Evolutionary conservation across 2,888 invertebrate species (phyloP).

Genomic region (Ashinkailepas kermadecensis): DNA sequence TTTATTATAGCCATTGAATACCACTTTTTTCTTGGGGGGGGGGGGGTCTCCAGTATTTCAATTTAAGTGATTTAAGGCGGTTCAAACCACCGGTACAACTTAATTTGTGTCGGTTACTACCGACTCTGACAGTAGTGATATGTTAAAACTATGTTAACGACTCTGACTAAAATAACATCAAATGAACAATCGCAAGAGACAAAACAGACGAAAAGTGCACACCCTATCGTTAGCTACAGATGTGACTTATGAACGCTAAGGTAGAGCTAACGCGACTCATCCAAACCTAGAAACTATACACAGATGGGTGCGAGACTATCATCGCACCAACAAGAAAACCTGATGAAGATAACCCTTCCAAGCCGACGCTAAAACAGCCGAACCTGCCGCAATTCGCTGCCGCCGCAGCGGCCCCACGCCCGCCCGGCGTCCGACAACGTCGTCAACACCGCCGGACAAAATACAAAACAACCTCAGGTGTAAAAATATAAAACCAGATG

Average conservation of each 20-base stretch:
- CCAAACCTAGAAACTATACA: too few species aligned
- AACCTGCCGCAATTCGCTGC: background rate
- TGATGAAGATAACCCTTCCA: background rate
- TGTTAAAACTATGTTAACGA: slow-evolving; percentile 1
- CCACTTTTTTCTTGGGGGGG: too few species aligned
- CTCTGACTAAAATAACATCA: background rate
- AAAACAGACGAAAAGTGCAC: background rate
- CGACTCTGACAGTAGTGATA: background rate
- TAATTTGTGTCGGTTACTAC: too few species aligned
- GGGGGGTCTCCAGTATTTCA: too few species aligned
- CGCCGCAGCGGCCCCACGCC: background rate
- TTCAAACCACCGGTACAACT: too few species aligned
- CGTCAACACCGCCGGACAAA: background rate
- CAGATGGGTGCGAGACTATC: background rate
- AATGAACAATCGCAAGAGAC: background rate
- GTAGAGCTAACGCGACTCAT: too few species aligned
- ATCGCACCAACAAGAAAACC: background rate
- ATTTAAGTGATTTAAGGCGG: too few species aligned
- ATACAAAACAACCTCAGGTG: background rate
- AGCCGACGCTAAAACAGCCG: background rate
- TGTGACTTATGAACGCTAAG: too few species aligned
- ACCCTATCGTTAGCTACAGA: background rate
- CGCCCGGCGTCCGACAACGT: background rate
- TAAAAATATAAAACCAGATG: slow-evolving; percentile 5
- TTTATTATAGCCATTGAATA: too few species aligned